Evolutionary conservation across 2,888 invertebrate species (phyloP).

Genomic region (Habroteleia sp.): DNA sequence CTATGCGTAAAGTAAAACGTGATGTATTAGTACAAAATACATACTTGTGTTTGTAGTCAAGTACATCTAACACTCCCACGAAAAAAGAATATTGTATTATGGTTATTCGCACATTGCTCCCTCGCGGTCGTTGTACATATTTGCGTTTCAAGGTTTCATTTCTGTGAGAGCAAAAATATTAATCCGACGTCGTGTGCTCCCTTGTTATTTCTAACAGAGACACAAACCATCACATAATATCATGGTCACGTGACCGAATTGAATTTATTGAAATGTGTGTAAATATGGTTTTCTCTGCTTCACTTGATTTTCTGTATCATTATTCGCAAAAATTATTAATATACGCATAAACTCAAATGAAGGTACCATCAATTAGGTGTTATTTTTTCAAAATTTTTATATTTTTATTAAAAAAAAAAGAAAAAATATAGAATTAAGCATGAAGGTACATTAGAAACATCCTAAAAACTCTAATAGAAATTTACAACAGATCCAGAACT

Average conservation of each 20-base stretch:
- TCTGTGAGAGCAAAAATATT: slow-evolving; percentile 74
- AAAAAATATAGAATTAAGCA: too few species aligned
- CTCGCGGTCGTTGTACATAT: slow-evolving; percentile 64
- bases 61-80: slow-evolving; percentile 64
- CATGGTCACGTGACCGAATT: slow-evolving; percentile 74
- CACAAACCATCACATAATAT: slow-evolving; percentile 73
- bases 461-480: too few species aligned
- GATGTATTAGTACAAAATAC: slow-evolving; percentile 34
- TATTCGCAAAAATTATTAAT: too few species aligned
- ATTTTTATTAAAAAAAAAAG: too few species aligned
- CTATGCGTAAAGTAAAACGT: slow-evolving; percentile 14
- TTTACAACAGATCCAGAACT: too few species aligned
- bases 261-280: slow-evolving; percentile 80
- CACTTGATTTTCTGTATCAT: too few species aligned
- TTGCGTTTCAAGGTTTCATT: slow-evolving; percentile 62
- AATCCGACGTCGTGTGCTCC: slow-evolving; percentile 71
- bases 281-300: slow-evolving; percentile 64
- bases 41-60: slow-evolving; percentile 60
- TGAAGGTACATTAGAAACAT: too few species aligned
- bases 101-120: slow-evolving; percentile 61
- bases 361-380: too few species aligned
- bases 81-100: slow-evolving; percentile 61
- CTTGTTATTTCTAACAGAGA: slow-evolving; percentile 79
- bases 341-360: too few species aligned
- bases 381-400: too few species aligned